Conservation (phyloP, 2,797 vertebrate genomes). For the Sus cebifrons region DNA sequence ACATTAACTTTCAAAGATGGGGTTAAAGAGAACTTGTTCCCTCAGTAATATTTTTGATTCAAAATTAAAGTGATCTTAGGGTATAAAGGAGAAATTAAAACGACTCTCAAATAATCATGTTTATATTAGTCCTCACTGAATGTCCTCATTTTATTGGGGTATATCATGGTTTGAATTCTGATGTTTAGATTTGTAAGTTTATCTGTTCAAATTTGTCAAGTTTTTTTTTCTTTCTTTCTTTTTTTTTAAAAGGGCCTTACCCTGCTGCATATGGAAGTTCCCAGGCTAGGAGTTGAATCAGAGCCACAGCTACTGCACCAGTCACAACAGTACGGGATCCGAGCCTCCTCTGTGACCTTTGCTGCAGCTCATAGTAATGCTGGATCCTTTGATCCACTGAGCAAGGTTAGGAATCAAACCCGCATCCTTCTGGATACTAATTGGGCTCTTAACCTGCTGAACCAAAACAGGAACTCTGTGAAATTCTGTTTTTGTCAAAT, state of each 20-base stretch:
- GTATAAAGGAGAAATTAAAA: slow-evolving; percentile 23
- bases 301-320: too few relatives aligned
- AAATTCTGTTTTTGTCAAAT: neutral
- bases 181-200: neutral
- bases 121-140: neutral
- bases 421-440: too few relatives aligned
- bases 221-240: neutral
- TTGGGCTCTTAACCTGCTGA: too few relatives aligned
- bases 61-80: slow-evolving; percentile 29
- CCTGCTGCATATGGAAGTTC: too few relatives aligned
- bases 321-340: too few relatives aligned
- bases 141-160: neutral
- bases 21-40: neutral
- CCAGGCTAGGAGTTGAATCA: too few relatives aligned
- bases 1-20: neutral
- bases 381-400: too few relatives aligned
- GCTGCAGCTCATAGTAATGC: too few relatives aligned
- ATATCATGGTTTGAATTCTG: neutral
- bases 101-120: neutral
- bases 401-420: too few relatives aligned
- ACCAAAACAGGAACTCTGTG: too few relatives aligned
- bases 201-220: slow-evolving; percentile 11
- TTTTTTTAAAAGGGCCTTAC: too few relatives aligned
- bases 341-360: too few relatives aligned
- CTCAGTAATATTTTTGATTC: neutral